Evolutionary conservation across 2,113 vertebrate species (phyloP).

Genomic region (Mandrillus leucophaeus): DNA sequence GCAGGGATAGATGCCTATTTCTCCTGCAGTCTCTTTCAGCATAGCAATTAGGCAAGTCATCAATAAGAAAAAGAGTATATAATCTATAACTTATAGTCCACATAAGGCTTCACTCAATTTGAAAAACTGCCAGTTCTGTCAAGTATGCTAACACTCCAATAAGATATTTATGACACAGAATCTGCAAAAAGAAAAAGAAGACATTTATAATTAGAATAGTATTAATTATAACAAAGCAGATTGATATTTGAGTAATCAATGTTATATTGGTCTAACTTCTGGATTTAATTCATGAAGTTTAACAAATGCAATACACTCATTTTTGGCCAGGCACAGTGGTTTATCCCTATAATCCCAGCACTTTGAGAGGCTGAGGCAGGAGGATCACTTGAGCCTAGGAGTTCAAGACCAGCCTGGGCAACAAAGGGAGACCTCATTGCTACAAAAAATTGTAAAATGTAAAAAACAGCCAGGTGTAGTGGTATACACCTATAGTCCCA

Average conservation of each 20-base stretch:
- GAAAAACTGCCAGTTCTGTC: constrained; percentile 90
- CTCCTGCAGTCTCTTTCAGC: neutral
- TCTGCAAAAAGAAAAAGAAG: constrained; percentile 83
- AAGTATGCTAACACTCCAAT: constrained; percentile 89
- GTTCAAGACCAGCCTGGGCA: no score
- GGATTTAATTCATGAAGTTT: neutral
- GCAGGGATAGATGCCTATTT: neutral
- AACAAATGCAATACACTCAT: neutral
- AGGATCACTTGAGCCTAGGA: no score
- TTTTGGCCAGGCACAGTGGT: no score
- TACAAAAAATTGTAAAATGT: no score
- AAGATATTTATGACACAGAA: constrained; percentile 89
- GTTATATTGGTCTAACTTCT: neutral
- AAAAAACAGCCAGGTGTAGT: no score
- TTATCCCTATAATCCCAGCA: no score
- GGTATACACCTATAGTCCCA: no score
- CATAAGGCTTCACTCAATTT: constrained; percentile 80
- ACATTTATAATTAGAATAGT: constrained; percentile 53
- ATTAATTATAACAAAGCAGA: constrained; percentile 46
- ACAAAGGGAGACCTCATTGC: no score
- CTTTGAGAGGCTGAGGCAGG: no score
- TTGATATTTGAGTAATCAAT: neutral
- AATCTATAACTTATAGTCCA: neutral
- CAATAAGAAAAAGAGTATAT: neutral
- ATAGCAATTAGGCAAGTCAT: neutral